phyloP scores from a whole-genome alignment of 2,888 invertebrate species.

The Magallana nippona region DNA sequence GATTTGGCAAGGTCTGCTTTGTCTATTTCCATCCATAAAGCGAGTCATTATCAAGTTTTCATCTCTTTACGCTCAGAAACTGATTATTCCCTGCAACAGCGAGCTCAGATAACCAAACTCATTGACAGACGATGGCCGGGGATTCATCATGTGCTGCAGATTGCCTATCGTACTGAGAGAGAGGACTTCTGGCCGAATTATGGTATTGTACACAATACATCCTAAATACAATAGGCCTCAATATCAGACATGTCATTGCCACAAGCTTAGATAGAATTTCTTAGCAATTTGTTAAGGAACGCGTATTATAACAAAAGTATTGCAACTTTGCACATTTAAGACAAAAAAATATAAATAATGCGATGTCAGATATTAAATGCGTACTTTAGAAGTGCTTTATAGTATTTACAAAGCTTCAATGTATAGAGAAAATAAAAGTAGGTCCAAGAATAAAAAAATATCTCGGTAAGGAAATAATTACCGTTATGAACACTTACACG shows the following conservation, averaged over 20 bases:
- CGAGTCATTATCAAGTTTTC: slow-evolving; percentile 25
- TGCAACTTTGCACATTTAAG: too few relatives aligned
- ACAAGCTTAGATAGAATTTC: background rate
- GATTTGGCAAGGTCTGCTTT: slow-evolving; percentile 7
- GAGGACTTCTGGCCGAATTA: background rate
- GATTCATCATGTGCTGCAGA: slow-evolving; percentile 16
- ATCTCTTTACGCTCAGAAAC: slow-evolving; percentile 32
- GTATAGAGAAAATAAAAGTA: too few relatives aligned
- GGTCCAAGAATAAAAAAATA: too few relatives aligned
- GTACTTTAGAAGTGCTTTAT: too few relatives aligned
- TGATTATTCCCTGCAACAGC: slow-evolving; percentile 20
- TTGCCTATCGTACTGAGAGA: slow-evolving; percentile 14
- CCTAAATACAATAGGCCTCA: background rate
- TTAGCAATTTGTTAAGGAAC: too few relatives aligned
- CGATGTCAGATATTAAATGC: too few relatives aligned
- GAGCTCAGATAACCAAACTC: slow-evolving; percentile 26
- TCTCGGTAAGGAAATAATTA: too few relatives aligned
- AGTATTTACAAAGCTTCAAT: too few relatives aligned
- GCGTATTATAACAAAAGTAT: too few relatives aligned
- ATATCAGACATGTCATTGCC: background rate
- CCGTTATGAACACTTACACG: too few relatives aligned
- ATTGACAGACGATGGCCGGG: slow-evolving; percentile 4
- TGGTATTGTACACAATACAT: background rate
- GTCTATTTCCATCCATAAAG: slow-evolving; percentile 30
- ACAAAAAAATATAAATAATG: too few relatives aligned